Evolutionary conservation across 2,113 vertebrate genomes (phyloP).

Genomic region (Sapajus apella): DNA sequence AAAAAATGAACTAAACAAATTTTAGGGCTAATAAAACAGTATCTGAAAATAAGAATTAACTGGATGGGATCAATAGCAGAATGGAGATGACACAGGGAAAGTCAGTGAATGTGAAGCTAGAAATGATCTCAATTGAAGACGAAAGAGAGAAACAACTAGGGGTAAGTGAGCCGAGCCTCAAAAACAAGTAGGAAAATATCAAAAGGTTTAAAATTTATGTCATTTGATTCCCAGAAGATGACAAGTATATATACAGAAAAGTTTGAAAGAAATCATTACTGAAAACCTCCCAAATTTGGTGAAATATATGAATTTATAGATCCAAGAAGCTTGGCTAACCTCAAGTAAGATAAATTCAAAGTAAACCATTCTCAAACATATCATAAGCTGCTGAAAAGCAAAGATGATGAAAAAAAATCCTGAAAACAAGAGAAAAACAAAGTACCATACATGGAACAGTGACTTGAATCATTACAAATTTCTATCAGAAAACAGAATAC

Average conservation of each 20-base stretch:
- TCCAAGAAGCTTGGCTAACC: neutral
- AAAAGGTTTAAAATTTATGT: neutral
- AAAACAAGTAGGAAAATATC: neutral
- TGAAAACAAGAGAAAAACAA: neutral
- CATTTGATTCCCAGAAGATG: neutral
- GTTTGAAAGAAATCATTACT: neutral
- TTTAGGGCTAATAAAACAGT: neutral
- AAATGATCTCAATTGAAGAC: neutral
- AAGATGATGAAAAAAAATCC: neutral
- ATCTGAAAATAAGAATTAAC: neutral
- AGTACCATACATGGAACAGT: neutral
- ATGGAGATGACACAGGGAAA: neutral
- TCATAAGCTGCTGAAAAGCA: neutral
- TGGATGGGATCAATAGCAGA: neutral
- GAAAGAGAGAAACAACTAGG: neutral
- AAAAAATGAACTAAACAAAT: neutral
- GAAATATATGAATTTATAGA: slow-evolving; percentile 27
- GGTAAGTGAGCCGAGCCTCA: neutral
- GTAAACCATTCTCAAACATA: neutral
- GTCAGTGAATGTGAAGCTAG: neutral
- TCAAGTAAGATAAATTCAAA: neutral
- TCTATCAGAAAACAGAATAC: neutral
- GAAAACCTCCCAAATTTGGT: neutral
- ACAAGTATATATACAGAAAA: neutral
- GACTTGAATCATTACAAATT: neutral